Base-by-base conservation (phyloP, 2,797 vertebrate species). In the Manis javanica region DNA sequence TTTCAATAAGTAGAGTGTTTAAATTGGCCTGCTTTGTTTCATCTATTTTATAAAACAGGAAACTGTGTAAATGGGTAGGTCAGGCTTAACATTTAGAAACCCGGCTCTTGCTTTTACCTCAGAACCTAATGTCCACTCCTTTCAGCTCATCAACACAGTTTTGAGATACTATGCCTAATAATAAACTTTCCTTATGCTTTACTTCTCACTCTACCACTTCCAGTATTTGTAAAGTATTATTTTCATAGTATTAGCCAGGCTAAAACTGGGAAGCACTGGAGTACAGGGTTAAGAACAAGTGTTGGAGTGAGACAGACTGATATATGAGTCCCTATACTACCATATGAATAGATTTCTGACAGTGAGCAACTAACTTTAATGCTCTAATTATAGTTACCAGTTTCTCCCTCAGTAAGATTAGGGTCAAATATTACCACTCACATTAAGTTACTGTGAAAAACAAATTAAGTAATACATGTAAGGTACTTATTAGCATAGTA, bases 11-110 rank as follows among this genome's bases (percentile, higher is more conserved):
- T 10, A 49, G 5, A 74, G 12, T 71, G 5, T 64, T 14, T 64
- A 59, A 89, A 84, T 31, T 72, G 7, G 69, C 5, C 64, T 78
- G 78, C 31, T 91, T 74, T 87, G n/a, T 66, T 66, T 83, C 42
- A 84, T 69, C 12, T 91, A 42, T 53, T 78, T 69, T 88, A 94
- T 42, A 84, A 92, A 90, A 18, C 66, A 85, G 31, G 61, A 37
- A 95, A 75, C 12, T 57, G 78, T 83, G 34, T 42, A 88, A 87
- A 53, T 39, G 37, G 42, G 42, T 46, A 46, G 42, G 7, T 46
- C 42, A 46, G 42, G 42, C 8, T 46, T 46, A 51, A 26, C n/a
- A 74, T 19, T 46, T 90, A 96, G n/a, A 93, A 90, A 90, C 85
- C 64, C 79, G 19, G 31, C 31, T 88, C 78, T 57, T 78, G 24